phyloP scores from a whole-genome alignment of 2,888 invertebrate genomes.

The Dicycla oo region DNA sequence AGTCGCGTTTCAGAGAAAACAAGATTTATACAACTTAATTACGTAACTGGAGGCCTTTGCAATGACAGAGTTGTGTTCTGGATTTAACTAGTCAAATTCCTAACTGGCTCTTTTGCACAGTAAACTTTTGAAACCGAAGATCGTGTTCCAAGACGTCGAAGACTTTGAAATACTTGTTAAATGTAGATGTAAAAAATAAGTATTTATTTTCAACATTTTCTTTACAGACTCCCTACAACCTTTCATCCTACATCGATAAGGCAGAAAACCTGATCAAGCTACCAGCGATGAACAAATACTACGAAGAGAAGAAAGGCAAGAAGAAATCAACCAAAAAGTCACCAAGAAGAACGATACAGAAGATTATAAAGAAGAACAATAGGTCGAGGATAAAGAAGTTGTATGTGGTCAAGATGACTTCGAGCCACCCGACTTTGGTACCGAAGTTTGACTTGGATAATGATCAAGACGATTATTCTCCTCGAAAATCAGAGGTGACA shows the following conservation, averaged over 20 bases:
- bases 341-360: slow-evolving; percentile 83
- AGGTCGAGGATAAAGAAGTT: slow-evolving; percentile 73
- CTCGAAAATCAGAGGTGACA: slow-evolving; percentile 69
- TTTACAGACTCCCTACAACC: slow-evolving; percentile 63
- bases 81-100: slow-evolving; percentile 6
- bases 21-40: slow-evolving; percentile 41
- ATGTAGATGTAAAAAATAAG: neutral
- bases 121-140: neutral
- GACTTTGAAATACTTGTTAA: neutral
- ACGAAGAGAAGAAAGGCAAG: slow-evolving; percentile 70
- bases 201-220: neutral
- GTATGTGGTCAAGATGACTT: slow-evolving; percentile 69
- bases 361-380: slow-evolving; percentile 83
- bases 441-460: slow-evolving; percentile 63
- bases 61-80: slow-evolving; percentile 20
- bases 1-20: slow-evolving; percentile 18
- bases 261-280: slow-evolving; percentile 79
- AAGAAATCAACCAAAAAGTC: slow-evolving; percentile 75
- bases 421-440: slow-evolving; percentile 65
- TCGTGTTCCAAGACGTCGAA: neutral
- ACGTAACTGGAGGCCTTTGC: neutral
- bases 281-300: slow-evolving; percentile 71
- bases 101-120: neutral
- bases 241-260: slow-evolving; percentile 79
- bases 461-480: slow-evolving; percentile 64